Evolutionary conservation across 2,888 invertebrate genomes (phyloP).

Genomic region (Papilio gigon): DNA sequence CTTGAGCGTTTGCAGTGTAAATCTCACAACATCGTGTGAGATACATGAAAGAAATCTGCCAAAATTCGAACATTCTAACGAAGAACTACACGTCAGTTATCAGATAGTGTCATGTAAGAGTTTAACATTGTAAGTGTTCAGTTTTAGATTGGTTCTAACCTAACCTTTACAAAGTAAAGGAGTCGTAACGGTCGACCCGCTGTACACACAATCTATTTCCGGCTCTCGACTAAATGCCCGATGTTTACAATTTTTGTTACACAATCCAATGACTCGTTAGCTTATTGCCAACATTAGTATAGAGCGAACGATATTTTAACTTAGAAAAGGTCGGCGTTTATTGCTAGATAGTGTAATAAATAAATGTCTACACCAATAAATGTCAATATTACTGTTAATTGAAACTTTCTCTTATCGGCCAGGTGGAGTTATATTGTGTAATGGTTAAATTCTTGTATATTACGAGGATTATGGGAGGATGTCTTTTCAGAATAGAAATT

Average conservation of each 20-base stretch:
- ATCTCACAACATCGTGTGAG: no score
- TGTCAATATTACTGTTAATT: conserved; percentile 21
- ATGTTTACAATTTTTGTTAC: conserved; percentile 60
- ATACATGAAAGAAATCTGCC: neutral
- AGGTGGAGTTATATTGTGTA: conserved; percentile 11
- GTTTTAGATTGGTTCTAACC: no score
- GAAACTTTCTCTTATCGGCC: conserved; percentile 25
- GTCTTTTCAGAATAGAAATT: no score
- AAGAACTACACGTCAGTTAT: neutral
- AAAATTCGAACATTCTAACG: neutral
- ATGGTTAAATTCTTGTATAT: no score
- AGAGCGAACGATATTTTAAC: conserved; percentile 28
- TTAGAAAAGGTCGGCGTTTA: conserved; percentile 34
- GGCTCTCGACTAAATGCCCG: conserved; percentile 52
- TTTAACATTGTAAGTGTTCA: no score
- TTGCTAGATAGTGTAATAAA: conserved; percentile 32
- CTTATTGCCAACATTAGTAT: conserved; percentile 16
- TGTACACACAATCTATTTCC: conserved; percentile 65
- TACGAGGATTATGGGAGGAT: no score
- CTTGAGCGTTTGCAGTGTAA: no score
- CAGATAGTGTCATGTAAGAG: no score
- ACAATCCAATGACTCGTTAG: conserved; percentile 48
- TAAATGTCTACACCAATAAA: conserved; percentile 30
- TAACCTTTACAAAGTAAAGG: no score
- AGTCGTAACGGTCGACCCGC: conserved; percentile 53